Base-by-base conservation (phyloP, 2,113 vertebrate species). In the Chaenocephalus aceratus region DNA sequence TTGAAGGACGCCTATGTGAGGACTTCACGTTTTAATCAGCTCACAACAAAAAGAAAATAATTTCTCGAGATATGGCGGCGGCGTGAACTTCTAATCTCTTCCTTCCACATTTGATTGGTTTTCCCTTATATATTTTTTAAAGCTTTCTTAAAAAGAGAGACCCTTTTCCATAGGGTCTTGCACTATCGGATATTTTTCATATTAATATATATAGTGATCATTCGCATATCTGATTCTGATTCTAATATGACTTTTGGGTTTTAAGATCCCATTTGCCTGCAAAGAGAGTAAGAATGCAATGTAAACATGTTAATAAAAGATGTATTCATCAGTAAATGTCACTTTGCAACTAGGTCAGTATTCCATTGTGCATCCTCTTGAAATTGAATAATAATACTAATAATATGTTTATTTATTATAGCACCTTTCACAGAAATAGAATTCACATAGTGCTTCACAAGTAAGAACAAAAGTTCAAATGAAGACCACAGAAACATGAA, bases 1-100 rank as follows among this genome's bases (percentile, higher is more conserved):
- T 81, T 80, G 36, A 34, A 57, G 52, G 61, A 21, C 49, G 44
- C 66, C 60, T 23, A 18, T 79, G 66, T 68, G 18, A 67, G 46
- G 74, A 58, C 48, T 52, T 70, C 36, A 6, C 36, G n/a, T 76
- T 86, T 79, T 72, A 79, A 79, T 91, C 26, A 58, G 13, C 49
- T 14, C 58, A 60, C 61, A 26, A 23, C 30, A 36, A n/a, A 36
- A 52, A 53, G 63, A 49, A 51, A 51, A 63, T 2, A 9, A 64
- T 56, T 73, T 88, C 18, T 62, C 23, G 64, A 72, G 58, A 71
- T 67, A 54, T 30, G 36, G 23, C 0, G 1, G 30, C 46, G 23
- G n/a, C 26, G n/a, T 34, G 34, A 75, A 64, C 65, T 68, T 83
- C 44, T 73, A 66, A 82, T 81, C 66, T 70, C 16, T 57, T 66